Percentiles rank a stretch among this genome's conserved stretches.
Evolutionary conservation across 2,113 vertebrate species (phyloP).

Genomic region (Grantiella picta): DNA sequence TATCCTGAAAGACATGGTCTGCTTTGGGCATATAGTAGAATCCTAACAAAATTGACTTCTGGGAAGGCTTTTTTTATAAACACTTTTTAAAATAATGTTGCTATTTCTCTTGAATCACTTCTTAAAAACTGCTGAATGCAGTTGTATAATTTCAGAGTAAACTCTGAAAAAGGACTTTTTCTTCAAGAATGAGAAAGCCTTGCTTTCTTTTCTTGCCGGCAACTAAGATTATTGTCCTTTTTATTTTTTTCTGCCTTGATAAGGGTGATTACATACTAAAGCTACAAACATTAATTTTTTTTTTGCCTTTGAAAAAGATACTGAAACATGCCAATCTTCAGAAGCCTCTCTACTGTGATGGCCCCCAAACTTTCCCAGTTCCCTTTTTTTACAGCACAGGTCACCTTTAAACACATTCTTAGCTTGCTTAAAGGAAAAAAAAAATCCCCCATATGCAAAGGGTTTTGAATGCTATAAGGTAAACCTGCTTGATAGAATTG

Average conservation of each 20-base stretch:
- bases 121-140: background rate
- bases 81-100: background rate
- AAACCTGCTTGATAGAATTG: slow-evolving; percentile 12
- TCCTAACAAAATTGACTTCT: background rate
- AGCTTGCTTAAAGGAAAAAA: background rate
- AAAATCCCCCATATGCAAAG: background rate
- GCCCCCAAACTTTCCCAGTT: background rate
- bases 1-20: background rate
- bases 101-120: background rate
- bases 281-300: background rate
- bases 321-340: background rate
- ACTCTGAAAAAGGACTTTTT: background rate
- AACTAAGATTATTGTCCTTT: background rate
- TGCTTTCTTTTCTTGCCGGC: background rate
- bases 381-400: background rate
- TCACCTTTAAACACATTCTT: slow-evolving; percentile 18
- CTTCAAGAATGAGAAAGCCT: background rate
- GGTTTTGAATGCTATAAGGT: background rate
- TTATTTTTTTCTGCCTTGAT: background rate
- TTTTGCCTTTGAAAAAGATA: background rate
- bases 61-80: background rate
- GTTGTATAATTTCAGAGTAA: background rate
- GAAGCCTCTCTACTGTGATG: background rate
- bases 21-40: background rate
- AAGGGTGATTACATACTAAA: background rate